Evolutionary conservation across 2,888 invertebrate genomes (phyloP).

Genomic region (Operophtera brumata): DNA sequence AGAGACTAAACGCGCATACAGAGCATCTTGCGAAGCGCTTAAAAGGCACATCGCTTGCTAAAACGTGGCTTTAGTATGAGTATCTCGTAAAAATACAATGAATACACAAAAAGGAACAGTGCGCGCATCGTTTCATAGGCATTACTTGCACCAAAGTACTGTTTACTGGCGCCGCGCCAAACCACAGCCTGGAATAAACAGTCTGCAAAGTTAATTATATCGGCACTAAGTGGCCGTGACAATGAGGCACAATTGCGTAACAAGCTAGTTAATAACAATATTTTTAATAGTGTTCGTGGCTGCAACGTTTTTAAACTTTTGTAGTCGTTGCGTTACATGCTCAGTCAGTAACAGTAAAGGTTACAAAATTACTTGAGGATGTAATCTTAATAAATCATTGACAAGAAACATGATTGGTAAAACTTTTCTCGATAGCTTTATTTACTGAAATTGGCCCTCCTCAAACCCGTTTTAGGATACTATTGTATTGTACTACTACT

Average conservation of each 20-base stretch:
- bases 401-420: no score
- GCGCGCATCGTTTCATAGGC: conserved; percentile 30
- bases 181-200: conserved; percentile 22
- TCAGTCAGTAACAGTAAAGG: no score
- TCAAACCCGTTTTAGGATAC: no score
- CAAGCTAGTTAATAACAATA: background rate
- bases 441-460: no score
- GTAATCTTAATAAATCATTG: no score
- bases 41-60: conserved; percentile 30
- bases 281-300: background rate
- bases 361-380: no score
- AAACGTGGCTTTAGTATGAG: conserved; percentile 32
- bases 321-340: no score
- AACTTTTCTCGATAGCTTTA: no score
- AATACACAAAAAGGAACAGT: conserved; percentile 35
- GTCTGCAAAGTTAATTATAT: conserved; percentile 25
- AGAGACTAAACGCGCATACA: background rate
- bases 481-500: no score
- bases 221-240: conserved; percentile 21
- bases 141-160: conserved; percentile 30
- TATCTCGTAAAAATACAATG: conserved; percentile 37
- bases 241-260: conserved; percentile 31
- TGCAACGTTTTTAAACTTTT: background rate
- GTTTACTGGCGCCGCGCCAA: conserved; percentile 29
- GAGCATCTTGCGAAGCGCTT: conserved; percentile 15